Evolutionary conservation across 2,888 invertebrate species (phyloP), one percentile per base, ranked within the genome.

Genomic region (Drosophila emarginata): DNA sequence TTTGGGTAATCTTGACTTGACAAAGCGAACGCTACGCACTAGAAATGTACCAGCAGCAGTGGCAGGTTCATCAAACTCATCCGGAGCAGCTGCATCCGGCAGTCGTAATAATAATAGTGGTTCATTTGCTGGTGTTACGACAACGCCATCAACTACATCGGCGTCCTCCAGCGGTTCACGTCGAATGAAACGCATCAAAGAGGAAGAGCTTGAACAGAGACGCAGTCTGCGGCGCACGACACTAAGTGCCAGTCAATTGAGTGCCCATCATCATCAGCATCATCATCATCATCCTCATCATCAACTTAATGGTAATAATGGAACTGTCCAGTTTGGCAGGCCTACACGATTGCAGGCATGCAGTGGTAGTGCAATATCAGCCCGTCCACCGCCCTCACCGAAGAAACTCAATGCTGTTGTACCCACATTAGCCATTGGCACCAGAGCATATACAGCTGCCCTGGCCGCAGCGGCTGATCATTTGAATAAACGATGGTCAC

Each of bases 21-120:
- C 84, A 4, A 91, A 91, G 68, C 83, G 91, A 6, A 91, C 90
- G 26, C 70, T 91, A 15, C 81, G 91, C 57, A 90, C 91, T 0
- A 82, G 91, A 4, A 91, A 91, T 56, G 70, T 64, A 0, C 66
- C 80, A 1, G 39, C 61, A 11, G 66, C 53, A 4, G n/a, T 21
- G 2, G 58, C 26, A 2, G 28, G 45, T 0, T 9, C 40, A 7
- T 15, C 28, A 15, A 15, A 9, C 28, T 6, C 21, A 84, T 9
- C 51, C 79, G 28, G 88, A 80, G 78, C 88, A 87, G 57, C 69
- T 88, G 72, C 23, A n/a, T 14, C 18, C 18, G 23, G 15, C n/a
- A 18, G 23, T 45, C 6, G n/a, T 36, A 4, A 11, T 21, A 4
- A 26, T 59, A 11, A 26, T 9, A 32, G 4, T 26, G 26, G 26